Evolutionary conservation across 2,888 invertebrate species (phyloP), one percentile per base, ranked within the genome.

Genomic region (Drosophila rellima): DNA sequence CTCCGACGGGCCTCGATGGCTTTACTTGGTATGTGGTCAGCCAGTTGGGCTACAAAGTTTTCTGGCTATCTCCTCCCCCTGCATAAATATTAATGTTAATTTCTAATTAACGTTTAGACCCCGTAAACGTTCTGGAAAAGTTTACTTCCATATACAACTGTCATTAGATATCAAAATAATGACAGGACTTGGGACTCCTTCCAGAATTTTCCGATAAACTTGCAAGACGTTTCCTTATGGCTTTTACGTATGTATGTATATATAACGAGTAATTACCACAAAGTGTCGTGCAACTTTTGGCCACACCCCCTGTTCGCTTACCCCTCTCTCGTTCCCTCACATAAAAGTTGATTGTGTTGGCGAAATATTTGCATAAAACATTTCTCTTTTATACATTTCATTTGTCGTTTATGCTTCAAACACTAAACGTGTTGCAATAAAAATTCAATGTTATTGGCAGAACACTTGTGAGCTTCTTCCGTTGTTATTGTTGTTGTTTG

Each of bases 371-470:
- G 55, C 73, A 77, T 74, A 63, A 62, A 67, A 74, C 51, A 77
- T 71, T 66, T 62, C 50, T 35, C 17, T 18, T 20, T 33, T 59
- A 48, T 56, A 13, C 29, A 47, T 40, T 40, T 37, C 40, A 42
- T 48, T 65, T 62, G 37, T 52, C 66, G 55, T 45, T 71, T 64
- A 64, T 78, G 64, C 50, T 57, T 35, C 48, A 71, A 65, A 68
- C 69, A 51, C 61, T 56, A 61, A 78, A 63, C 71, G 67, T 82
- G 82, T 78, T 62, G 60, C 70, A 69, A 80, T 81, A 83, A 83
- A 83, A 80, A 75, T 83, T 83, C 70, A 81, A 83, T 81, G 81
- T 81, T 81, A 81, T 83, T 80, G 74, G 68, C 78, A 69, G 44
- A 59, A 50, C 62, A 66, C 57, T 75, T 78, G 78, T 48, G 66